Conservation (phyloP, 92 coral and sea anemone genomes). For the Phenganax marumi region DNA sequence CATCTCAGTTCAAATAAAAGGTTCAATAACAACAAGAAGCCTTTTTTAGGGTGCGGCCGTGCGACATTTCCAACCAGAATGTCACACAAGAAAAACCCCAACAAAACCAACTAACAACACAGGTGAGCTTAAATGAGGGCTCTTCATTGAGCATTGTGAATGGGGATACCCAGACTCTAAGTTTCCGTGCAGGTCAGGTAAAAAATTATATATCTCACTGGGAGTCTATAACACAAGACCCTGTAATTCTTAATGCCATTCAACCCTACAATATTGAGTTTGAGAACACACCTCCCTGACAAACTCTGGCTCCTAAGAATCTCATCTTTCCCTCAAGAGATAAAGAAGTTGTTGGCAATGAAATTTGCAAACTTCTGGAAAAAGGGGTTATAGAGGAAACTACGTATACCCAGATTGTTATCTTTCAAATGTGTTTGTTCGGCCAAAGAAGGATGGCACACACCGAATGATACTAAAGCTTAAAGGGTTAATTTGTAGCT, state of each 20-base stretch:
- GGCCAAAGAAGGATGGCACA: no score
- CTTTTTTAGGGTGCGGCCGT: constrained; percentile 1
- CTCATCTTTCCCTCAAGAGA: constrained; percentile 16
- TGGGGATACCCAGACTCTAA: constrained; percentile 2
- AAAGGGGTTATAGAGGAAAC: no score
- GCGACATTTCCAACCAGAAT: neutral
- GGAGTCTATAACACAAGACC: constrained; percentile 37
- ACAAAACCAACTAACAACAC: neutral
- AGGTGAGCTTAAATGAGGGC: neutral
- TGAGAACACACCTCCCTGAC: constrained; percentile 20
- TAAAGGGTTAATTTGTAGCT: no score
- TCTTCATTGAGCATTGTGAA: neutral
- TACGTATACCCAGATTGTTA: no score
- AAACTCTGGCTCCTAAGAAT: neutral
- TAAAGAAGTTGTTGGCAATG: neutral
- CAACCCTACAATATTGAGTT: constrained; percentile 6
- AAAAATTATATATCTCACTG: constrained; percentile 2
- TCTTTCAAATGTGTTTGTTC: no score
- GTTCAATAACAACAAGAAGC: neutral
- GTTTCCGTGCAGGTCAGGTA: neutral
- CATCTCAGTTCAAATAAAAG: neutral
- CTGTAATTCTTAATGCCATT: neutral
- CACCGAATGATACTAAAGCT: no score
- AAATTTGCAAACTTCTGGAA: no score
- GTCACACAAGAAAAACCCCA: neutral